Evolutionary conservation across 1,140 invertebrate species (phyloP), one percentile per base, ranked within the genome.

Genomic region (Venturia canescens): DNA sequence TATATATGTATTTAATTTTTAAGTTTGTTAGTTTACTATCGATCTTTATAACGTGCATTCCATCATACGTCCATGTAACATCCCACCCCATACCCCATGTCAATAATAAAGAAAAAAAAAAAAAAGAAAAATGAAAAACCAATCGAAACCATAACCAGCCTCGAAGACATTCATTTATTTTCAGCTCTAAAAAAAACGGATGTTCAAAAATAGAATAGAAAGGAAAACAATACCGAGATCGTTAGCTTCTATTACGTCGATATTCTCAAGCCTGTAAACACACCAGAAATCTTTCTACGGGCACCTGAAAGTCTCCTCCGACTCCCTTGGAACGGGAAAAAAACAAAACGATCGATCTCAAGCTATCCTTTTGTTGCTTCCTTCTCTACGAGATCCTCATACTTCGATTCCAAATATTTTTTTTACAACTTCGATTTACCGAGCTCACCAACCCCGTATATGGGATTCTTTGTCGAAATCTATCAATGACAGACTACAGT

Each of bases 61-160:
- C 87, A 87, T 88, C 83, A 83, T 88, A 85, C 85, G 87, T 84
- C 87, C 84, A 85, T 87, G 86, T 89, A 89, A 89, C 83, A 87
- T 88, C 53, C 53, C 53, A 57, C 53, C 53, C 18, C 21, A 57
- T 57, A 23, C 53, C 53, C 53, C 87, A 90, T 87, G 88, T 89
- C 88, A 90, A 88, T 90, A 87, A 90, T 88, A 86, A 83, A 75
- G 83, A 83, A 84, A 3, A 3, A 7, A 34, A 34, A 34, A 34
- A 34, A 34, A 44, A 44, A 44, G 38, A 44, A 44, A 44, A 44
- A 44, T 44, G 7, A 85, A 84, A 81, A 79, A 81, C 82, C 72
- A 82, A 80, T 79, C 80, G 80, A 79, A 71, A 76, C 21, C 21
- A 78, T 53, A 60, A 60, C 48, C 71, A 71, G 69, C 9, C 69